Percentiles rank a stretch among this genome's conserved stretches.
These are phyloP conservation scores for Drosophila imparisetae DNA, from an alignment of 2,888 invertebrate species.

Conservation along the genomic window DNA sequence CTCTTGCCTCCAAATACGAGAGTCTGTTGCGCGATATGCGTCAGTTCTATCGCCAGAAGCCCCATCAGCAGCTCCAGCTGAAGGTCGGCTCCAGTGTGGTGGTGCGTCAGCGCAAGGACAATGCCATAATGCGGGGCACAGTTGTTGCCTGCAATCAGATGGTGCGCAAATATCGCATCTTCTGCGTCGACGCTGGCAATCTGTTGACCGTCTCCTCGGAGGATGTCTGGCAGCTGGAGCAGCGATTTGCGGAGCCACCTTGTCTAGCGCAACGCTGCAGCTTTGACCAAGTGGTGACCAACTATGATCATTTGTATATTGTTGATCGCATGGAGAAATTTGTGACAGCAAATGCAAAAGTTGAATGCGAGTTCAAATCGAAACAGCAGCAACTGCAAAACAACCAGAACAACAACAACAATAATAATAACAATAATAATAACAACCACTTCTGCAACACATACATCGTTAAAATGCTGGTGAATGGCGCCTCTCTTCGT, in stretches of 20 bases:
- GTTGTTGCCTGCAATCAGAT: conserved; percentile 87
- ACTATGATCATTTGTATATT: conserved; percentile 85
- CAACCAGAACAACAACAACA: conserved; percentile 1
- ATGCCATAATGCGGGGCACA: conserved; percentile 89
- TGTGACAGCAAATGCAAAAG: conserved; percentile 77
- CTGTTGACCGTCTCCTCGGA: conserved; percentile 87
- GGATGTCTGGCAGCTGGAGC: conserved; percentile 90
- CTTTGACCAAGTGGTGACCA: conserved; percentile 87
- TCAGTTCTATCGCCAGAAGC: conserved; percentile 87
- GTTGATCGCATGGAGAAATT: conserved; percentile 83
- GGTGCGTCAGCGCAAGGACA: conserved; percentile 89
- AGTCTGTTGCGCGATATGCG: conserved; percentile 90
- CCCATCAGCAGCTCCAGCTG: conserved; percentile 80
- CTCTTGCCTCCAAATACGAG: conserved; percentile 86
- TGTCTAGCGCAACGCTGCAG: conserved; percentile 90
- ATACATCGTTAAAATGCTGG: conserved; percentile 81
- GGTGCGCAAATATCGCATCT: conserved; percentile 87
- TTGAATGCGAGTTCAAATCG: conserved; percentile 80
- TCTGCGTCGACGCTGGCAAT: conserved; percentile 92
- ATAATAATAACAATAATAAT: background rate
- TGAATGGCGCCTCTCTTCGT: conserved; percentile 80
- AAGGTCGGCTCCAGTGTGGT: conserved; percentile 88
- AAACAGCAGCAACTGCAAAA: conserved; percentile 38
- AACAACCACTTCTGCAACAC: conserved; percentile 32
- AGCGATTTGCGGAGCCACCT: conserved; percentile 88